Evolutionary conservation across 2,888 invertebrate genomes (phyloP).

Genomic region (Caenorhabditis sp.): DNA sequence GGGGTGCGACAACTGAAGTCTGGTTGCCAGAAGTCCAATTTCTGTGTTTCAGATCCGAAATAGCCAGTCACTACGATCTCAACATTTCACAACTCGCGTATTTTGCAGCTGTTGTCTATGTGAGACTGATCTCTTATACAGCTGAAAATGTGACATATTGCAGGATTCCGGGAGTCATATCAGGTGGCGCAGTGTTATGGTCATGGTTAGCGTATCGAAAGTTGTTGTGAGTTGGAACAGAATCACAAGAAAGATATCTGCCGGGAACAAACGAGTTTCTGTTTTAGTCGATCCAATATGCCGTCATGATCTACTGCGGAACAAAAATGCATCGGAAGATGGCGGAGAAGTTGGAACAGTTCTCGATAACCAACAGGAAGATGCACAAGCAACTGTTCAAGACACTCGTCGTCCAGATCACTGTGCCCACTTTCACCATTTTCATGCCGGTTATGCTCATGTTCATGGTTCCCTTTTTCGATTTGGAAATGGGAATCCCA

Average conservation of each 20-base stretch:
- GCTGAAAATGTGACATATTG: conserved; percentile 2
- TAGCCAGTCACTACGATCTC: conserved; percentile 35
- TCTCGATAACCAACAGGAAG: conserved; percentile 48
- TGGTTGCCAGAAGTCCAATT: neutral
- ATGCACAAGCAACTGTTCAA: conserved; percentile 55
- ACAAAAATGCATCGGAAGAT: conserved; percentile 56
- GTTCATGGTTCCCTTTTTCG: conserved; percentile 53
- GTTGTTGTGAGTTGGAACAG: conserved; percentile 32
- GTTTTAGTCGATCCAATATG: conserved; percentile 47
- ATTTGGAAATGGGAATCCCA: conserved; percentile 36
- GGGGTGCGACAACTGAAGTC: conserved; percentile 9
- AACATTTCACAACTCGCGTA: conserved; percentile 45
- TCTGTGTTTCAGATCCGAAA: conserved; percentile 26
- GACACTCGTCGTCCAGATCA: conserved; percentile 54
- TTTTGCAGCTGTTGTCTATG: conserved; percentile 61
- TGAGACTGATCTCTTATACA: conserved; percentile 1
- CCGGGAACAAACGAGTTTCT: neutral
- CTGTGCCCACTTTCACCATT: conserved; percentile 44
- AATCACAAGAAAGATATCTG: neutral
- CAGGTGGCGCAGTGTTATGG: conserved; percentile 52
- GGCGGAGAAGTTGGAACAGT: conserved; percentile 53
- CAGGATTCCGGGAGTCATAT: conserved; percentile 35
- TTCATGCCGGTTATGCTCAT: conserved; percentile 47
- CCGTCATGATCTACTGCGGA: conserved; percentile 55
- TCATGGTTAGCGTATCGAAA: conserved; percentile 55